Evolutionary conservation across 2,113 vertebrate species (phyloP).

Genomic region (Eptesicus fuscus): DNA sequence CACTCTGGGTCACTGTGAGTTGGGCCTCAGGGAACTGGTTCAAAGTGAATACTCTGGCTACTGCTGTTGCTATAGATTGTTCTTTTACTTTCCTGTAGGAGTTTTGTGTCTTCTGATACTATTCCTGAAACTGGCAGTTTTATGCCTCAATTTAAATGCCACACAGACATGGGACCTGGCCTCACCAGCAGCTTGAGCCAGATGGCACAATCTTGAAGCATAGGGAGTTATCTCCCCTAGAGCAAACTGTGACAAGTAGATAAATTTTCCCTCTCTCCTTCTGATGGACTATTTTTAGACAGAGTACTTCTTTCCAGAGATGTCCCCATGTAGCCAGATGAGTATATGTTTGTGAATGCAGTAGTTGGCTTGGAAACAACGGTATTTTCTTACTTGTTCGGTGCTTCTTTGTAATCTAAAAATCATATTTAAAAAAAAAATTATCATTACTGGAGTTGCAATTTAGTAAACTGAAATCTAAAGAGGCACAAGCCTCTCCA

Average conservation of each 20-base stretch:
- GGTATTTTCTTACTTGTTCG: background rate
- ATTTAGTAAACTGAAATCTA: background rate
- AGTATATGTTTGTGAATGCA: background rate
- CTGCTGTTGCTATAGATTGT: background rate
- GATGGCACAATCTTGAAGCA: background rate
- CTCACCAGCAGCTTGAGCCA: background rate
- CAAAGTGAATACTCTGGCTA: background rate
- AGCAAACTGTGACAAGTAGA: background rate
- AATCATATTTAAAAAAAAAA: background rate
- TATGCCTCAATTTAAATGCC: background rate
- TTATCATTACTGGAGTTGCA: background rate
- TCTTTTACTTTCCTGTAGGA: background rate
- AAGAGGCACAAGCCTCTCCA: background rate
- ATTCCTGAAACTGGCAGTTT: background rate
- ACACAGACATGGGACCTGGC: background rate
- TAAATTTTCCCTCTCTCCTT: background rate
- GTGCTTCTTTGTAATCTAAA: background rate
- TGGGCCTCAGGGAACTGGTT: background rate
- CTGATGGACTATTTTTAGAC: background rate
- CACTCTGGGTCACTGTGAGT: background rate
- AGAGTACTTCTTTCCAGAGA: background rate
- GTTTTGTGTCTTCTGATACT: background rate
- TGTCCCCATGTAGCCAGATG: background rate
- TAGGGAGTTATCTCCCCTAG: background rate
- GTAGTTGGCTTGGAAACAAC: background rate